A percentile compares a stretch with the other conserved stretches of the same genome.
These are phyloP conservation scores for Entomyzon cyanotis DNA, from an alignment of 2,113 vertebrate species.

Conservation along the genomic window DNA sequence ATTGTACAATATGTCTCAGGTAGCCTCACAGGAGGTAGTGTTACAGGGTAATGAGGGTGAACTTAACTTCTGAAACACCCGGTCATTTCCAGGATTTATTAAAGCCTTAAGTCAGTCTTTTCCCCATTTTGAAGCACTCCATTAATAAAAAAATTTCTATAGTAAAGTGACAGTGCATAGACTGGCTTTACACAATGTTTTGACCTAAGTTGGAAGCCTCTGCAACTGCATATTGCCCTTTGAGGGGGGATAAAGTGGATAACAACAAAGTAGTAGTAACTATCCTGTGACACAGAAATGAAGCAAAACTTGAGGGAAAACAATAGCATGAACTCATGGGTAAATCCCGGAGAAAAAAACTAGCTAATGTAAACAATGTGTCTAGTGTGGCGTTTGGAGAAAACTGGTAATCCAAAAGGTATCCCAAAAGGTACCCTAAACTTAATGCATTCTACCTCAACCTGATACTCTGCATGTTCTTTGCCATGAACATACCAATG, in stretches of 20 bases:
- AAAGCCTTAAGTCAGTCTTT: neutral
- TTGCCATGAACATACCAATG: neutral
- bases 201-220: neutral
- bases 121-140: constrained; percentile 19
- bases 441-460: neutral
- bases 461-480: neutral
- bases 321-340: neutral
- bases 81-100: constrained; percentile 40
- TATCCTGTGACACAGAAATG: neutral
- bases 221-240: neutral
- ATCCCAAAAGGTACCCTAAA: neutral
- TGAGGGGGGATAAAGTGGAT: neutral
- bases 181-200: neutral
- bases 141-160: constrained; percentile 27
- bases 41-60: constrained; percentile 49
- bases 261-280: neutral
- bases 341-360: neutral
- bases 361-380: neutral
- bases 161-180: neutral
- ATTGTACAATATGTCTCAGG: neutral
- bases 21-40: constrained; percentile 29
- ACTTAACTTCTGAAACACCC: constrained; percentile 43
- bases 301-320: neutral
- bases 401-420: neutral
- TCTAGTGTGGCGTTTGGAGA: neutral